Percentiles rank a stretch among this genome's conserved stretches.
phyloP scores from a whole-genome alignment of 1,140 invertebrate genomes.

The Caenorhabditis briggsae region DNA sequence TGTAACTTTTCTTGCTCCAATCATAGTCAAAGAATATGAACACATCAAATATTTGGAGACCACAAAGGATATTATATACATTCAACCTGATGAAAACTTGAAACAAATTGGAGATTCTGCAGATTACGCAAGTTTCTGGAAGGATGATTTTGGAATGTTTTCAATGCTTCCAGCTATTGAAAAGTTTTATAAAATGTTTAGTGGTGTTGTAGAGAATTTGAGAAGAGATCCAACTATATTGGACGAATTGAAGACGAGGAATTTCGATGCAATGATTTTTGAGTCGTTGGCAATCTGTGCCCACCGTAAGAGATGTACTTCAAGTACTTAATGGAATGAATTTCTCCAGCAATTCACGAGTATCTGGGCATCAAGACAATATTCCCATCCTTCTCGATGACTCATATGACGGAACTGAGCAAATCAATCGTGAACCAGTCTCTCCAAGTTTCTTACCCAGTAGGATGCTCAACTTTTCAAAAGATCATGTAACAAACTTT shows the following conservation, averaged over 20 bases:
- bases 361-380: constrained; percentile 21
- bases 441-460: constrained; percentile 5
- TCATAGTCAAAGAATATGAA: constrained; percentile 11
- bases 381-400: background rate
- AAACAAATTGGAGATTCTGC: background rate
- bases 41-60: constrained; percentile 7
- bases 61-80: constrained; percentile 4
- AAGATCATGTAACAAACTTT: background rate
- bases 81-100: constrained; percentile 10
- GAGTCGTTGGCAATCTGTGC: background rate
- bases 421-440: constrained; percentile 13
- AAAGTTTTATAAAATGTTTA: constrained; percentile 1
- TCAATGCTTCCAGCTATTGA: background rate
- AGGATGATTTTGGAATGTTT: background rate
- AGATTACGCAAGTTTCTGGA: background rate
- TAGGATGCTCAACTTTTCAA: background rate
- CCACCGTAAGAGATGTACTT: background rate
- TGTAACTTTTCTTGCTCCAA: background rate
- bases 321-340: background rate
- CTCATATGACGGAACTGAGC: background rate
- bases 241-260: background rate
- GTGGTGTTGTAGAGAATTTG: background rate
- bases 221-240: background rate
- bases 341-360: constrained; percentile 24
- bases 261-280: constrained; percentile 32